Conservation (phyloP, 2,888 invertebrate genomes). For the Andrena dorsata region DNA sequence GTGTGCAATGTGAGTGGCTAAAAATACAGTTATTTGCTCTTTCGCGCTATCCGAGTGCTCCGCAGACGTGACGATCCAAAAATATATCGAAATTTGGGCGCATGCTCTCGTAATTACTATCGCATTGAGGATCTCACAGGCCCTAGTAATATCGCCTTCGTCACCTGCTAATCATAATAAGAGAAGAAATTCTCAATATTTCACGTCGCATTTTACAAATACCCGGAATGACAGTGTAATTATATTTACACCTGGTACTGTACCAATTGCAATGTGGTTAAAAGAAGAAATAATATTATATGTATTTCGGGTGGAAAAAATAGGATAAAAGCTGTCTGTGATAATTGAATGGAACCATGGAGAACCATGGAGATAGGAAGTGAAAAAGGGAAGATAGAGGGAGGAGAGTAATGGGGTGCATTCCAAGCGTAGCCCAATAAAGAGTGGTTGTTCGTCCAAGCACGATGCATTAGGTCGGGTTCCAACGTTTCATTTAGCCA, state of each 20-base stretch:
- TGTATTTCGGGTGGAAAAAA: not conserved
- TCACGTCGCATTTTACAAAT: too few relatives aligned
- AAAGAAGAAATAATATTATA: not conserved
- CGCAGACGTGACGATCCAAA: not conserved
- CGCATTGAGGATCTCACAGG: too few relatives aligned
- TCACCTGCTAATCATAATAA: too few relatives aligned
- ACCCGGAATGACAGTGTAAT: too few relatives aligned
- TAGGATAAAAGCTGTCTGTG: not conserved
- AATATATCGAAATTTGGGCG: not conserved
- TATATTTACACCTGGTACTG: too few relatives aligned
- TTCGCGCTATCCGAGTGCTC: not conserved
- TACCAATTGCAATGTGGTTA: not conserved
- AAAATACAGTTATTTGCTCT: not conserved
- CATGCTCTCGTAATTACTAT: too few relatives aligned
- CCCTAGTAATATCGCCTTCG: too few relatives aligned
- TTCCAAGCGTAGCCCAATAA: slow-evolving; percentile 47
- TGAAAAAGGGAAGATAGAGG: not conserved
- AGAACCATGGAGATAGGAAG: not conserved
- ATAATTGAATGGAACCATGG: not conserved
- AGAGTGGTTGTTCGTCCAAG: slow-evolving; percentile 54
- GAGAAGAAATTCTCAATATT: too few relatives aligned
- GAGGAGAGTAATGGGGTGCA: slow-evolving; percentile 25
- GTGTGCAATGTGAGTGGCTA: slow-evolving; percentile 82
- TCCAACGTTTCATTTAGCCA: slow-evolving; percentile 78
- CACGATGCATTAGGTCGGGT: slow-evolving; percentile 74